Base-by-base conservation (phyloP, 2,113 vertebrate species). In the Delphinus delphis region DNA sequence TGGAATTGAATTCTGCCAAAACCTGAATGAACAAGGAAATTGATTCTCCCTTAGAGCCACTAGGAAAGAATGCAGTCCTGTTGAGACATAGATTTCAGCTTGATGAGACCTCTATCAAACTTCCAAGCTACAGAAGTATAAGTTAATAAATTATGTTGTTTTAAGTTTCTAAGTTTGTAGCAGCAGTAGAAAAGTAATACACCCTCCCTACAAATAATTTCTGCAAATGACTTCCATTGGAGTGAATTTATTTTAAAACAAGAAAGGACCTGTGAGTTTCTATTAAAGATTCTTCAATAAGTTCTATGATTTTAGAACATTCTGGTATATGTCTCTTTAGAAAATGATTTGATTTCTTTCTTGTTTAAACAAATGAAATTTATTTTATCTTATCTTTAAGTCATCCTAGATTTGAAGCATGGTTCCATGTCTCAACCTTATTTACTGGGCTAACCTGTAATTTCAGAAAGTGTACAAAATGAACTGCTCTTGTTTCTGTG, bases 241-340 rank as follows among this genome's bases (percentile, higher is more conserved):
- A 70, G 18, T 67, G 28, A 65, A 67, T 92, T 92, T 53, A 71
- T 93, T 79, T 95, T 86, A 93, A 88, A 91, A 50, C 23, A n/a
- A 84, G 23, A 65, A 36, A 92, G 18, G 41, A 38, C 25, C 74
- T 92, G 1, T 53, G 6, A 62, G 31, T 63, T 82, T 93, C 18
- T 55, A 26, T 14, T 76, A 65, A 93, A 65, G 4, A 74, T 25
- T 73, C 12, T 87, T 95, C 81, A 80, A 6, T 79, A 74, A 88
- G 10, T 70, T 85, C 8, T 82, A 36, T 80, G 5, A 44, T 77
- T 90, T 93, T 86, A 89, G 31, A 86, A 92, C 5, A 81, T 82
- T 70, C 74, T 63, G 15, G 1, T 81, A 82, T 71, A 80, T 44
- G 36, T 74, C 18, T 79, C 18, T 82, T 88, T 73, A 53, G 47